Conservation (phyloP, 2,888 invertebrate species). For the Luffia ferchaultella region DNA sequence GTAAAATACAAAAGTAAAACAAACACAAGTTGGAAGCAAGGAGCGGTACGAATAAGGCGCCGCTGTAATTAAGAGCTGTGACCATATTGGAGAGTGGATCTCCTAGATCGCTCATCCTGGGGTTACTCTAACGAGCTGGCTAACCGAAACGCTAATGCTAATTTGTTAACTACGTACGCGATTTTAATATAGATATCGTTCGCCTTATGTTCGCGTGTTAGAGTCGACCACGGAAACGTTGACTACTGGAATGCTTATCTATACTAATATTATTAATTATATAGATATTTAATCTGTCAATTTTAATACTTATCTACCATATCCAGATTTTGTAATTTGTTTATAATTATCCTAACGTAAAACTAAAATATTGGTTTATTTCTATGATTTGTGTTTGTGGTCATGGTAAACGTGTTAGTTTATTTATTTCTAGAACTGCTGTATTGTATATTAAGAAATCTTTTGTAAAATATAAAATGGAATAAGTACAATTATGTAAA, state of each 20-base stretch:
- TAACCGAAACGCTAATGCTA: not conserved
- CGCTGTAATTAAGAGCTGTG: not conserved
- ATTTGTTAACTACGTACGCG: constrained; percentile 5
- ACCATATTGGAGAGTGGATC: not conserved
- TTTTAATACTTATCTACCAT: not conserved
- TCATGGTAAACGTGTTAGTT: too few relatives aligned
- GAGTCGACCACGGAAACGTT: not conserved
- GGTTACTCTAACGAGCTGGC: not conserved
- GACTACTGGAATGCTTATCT: not conserved
- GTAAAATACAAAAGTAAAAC: not conserved
- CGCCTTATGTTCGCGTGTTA: too few relatives aligned
- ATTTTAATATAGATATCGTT: too few relatives aligned
- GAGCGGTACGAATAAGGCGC: not conserved
- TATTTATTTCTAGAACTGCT: too few relatives aligned
- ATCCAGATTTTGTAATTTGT: not conserved
- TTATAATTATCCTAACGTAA: not conserved
- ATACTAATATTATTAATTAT: not conserved
- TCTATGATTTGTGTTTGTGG: too few relatives aligned
- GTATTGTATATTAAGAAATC: too few relatives aligned
- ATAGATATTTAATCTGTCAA: not conserved
- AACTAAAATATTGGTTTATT: too few relatives aligned
- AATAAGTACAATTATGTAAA: too few relatives aligned
- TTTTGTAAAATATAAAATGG: too few relatives aligned
- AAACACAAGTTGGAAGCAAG: not conserved
- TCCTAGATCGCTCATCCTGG: not conserved